phyloP scores from a whole-genome alignment of 1,140 invertebrate genomes.

The Wiebesia pumilae region DNA sequence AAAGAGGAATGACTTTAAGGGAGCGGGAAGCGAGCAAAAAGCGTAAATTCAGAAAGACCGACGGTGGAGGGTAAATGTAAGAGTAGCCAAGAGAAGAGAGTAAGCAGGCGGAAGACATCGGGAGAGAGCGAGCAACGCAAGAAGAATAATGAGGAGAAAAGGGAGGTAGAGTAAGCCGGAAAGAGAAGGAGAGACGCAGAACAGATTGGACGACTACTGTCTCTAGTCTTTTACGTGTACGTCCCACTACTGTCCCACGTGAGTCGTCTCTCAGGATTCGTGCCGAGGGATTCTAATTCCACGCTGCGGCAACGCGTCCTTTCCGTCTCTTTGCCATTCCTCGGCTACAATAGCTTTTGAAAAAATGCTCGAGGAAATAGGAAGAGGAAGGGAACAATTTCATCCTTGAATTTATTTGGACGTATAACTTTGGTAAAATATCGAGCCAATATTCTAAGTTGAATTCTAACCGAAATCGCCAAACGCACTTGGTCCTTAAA shows the following conservation, averaged over 20 bases:
- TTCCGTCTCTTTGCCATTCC: slow-evolving; percentile 15
- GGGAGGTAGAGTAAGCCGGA: neutral
- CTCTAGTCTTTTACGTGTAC: slow-evolving; percentile 41
- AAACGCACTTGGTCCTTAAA: neutral
- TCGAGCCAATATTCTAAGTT: neutral
- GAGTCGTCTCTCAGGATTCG: slow-evolving; percentile 46
- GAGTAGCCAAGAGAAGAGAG: neutral
- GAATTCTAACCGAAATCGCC: neutral
- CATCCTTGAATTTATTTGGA: neutral
- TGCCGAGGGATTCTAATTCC: slow-evolving; percentile 50
- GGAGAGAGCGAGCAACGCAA: neutral
- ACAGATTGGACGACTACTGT: neutral
- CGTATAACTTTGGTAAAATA: neutral
- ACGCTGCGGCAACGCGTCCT: neutral
- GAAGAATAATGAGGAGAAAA: slow-evolving; percentile 10
- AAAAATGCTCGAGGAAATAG: neutral
- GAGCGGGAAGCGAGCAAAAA: neutral
- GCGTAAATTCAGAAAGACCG: neutral
- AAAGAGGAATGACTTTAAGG: neutral
- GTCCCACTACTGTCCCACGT: slow-evolving; percentile 30
- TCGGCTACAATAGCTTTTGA: neutral
- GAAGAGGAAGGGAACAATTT: neutral
- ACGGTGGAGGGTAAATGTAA: neutral
- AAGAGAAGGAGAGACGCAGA: neutral
- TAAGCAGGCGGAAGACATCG: neutral